Percentiles rank a stretch among this genome's conserved stretches.
phyloP scores from a whole-genome alignment of 1,140 invertebrate species.

The Schlechtendalia chinensis region DNA sequence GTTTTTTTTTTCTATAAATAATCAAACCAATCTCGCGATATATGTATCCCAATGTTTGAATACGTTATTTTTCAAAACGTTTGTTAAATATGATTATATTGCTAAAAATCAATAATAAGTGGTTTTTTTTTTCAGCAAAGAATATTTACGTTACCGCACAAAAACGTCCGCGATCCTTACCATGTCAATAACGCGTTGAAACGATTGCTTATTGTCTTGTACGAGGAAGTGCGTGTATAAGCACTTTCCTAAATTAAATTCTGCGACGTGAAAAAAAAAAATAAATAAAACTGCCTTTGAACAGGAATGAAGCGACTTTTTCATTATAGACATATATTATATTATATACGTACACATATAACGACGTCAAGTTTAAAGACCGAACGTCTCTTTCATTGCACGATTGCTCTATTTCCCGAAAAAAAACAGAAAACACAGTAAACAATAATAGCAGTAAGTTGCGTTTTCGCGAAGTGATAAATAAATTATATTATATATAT shows the following conservation, averaged over 20 bases:
- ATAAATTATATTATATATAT: too few relatives aligned
- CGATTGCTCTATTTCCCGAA: too few relatives aligned
- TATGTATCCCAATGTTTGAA: too few relatives aligned
- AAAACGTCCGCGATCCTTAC: neutral
- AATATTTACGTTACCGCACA: too few relatives aligned
- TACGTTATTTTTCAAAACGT: too few relatives aligned
- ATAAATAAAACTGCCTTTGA: neutral
- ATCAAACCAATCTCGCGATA: too few relatives aligned
- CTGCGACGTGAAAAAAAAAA: neutral
- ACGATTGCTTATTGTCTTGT: neutral
- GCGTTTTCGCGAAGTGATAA: too few relatives aligned
- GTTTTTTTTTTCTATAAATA: too few relatives aligned
- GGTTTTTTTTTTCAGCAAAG: too few relatives aligned
- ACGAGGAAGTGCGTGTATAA: neutral
- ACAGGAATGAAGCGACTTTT: neutral
- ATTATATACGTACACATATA: too few relatives aligned
- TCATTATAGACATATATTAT: neutral
- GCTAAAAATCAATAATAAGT: neutral
- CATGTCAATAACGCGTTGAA: neutral
- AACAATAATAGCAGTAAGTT: too few relatives aligned
- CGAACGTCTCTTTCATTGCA: neutral
- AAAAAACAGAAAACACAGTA: too few relatives aligned
- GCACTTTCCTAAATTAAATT: slow-evolving; percentile 26
- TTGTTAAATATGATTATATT: neutral
- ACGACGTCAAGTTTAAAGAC: neutral